phyloP scores from a whole-genome alignment of 1,140 invertebrate species.

The Drosophila saltans region DNA sequence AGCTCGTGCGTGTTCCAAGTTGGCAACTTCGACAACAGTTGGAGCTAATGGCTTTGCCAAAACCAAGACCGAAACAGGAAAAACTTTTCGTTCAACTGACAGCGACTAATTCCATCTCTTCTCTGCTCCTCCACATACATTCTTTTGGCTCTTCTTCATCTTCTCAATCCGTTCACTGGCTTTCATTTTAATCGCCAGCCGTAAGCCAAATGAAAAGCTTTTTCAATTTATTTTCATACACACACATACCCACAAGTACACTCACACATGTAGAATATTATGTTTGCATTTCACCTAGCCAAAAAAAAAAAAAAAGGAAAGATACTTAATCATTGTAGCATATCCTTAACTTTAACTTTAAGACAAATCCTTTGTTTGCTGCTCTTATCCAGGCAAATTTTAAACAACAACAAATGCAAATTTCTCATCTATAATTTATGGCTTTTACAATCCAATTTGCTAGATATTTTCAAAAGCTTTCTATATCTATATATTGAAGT shows the following conservation, averaged over 20 bases:
- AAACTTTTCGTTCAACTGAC: constrained; percentile 66
- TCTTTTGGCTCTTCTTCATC: not conserved
- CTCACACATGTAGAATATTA: constrained; percentile 4
- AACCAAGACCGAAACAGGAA: constrained; percentile 19
- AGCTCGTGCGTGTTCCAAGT: constrained; percentile 64
- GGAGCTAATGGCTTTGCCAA: constrained; percentile 57
- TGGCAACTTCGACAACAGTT: constrained; percentile 75
- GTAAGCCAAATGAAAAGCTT: constrained; percentile 76
- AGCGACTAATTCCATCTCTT: constrained; percentile 60
- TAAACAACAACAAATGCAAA: constrained; percentile 33
- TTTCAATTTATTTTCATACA: constrained; percentile 67
- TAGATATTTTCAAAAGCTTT: not conserved
- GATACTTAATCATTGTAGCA: constrained; percentile 49
- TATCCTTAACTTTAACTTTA: constrained; percentile 6
- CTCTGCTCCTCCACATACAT: constrained; percentile 24
- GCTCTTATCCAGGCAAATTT: not conserved
- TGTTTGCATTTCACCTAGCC: constrained; percentile 43
- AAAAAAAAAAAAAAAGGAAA: constrained; percentile 19
- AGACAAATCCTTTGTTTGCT: not conserved
- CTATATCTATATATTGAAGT: too few species aligned
- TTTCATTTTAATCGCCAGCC: constrained; percentile 74
- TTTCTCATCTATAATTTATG: constrained; percentile 66
- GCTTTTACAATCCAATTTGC: constrained; percentile 44
- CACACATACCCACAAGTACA: constrained; percentile 6
- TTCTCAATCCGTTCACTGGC: constrained; percentile 31